These are phyloP conservation scores for Leontopithecus rosalia DNA, from an alignment of 2,797 vertebrate species.

Conservation along the genomic window DNA sequence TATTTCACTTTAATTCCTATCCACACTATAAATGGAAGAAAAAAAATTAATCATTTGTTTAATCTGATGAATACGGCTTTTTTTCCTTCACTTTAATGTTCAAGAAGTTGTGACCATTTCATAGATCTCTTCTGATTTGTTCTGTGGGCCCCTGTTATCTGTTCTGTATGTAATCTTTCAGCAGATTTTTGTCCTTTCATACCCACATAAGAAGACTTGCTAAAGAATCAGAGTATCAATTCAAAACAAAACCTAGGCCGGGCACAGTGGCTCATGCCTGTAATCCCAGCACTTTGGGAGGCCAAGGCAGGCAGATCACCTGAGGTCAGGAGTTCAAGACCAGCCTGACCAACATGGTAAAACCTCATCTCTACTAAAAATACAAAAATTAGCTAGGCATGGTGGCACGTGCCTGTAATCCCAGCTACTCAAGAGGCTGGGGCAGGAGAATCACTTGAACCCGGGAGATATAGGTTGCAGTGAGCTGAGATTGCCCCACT, in stretches of 20 bases:
- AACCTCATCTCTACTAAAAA: too few species aligned
- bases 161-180: background rate
- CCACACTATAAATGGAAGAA: slow-evolving; percentile 46
- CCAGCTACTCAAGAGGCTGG: too few species aligned
- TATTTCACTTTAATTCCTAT: slow-evolving; percentile 20
- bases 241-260: background rate
- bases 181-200: slow-evolving; percentile 16
- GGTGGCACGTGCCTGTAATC: too few species aligned
- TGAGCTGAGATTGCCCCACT: too few species aligned
- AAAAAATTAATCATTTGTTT: background rate
- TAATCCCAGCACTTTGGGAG: too few species aligned
- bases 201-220: slow-evolving; percentile 45
- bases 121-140: slow-evolving; percentile 29
- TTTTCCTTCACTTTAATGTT: slow-evolving; percentile 55
- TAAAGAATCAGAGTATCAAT: slow-evolving; percentile 67
- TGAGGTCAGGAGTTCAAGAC: too few species aligned
- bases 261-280: too few species aligned
- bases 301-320: too few species aligned
- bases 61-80: slow-evolving; percentile 64
- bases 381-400: too few species aligned
- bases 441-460: too few species aligned
- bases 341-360: too few species aligned
- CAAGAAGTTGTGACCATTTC: slow-evolving; percentile 49
- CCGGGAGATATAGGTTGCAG: too few species aligned
- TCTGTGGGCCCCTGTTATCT: background rate